Conservation (phyloP, 2,888 invertebrate species). For the Trissolcus brochymenae region DNA sequence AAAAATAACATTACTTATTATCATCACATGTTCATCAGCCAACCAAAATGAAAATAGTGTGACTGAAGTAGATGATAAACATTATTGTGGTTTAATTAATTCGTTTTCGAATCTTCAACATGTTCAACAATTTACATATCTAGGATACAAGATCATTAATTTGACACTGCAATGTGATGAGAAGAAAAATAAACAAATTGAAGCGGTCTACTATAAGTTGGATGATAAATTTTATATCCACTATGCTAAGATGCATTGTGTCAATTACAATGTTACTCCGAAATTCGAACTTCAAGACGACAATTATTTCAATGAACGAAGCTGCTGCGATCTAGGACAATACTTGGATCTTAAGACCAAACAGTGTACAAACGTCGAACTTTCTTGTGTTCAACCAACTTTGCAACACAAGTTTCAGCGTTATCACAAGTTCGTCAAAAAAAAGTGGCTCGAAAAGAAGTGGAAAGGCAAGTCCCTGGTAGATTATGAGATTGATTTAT, state of each 20-base stretch:
- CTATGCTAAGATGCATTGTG: slow-evolving; percentile 16
- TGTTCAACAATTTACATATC: slow-evolving; percentile 28
- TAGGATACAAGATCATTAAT: slow-evolving; percentile 36
- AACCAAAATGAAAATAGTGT: not conserved
- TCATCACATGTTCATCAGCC: slow-evolving; percentile 6
- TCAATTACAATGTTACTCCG: slow-evolving; percentile 2
- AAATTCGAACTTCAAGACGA: slow-evolving; percentile 20
- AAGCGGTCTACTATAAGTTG: slow-evolving; percentile 27
- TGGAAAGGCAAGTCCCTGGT: slow-evolving; percentile 12
- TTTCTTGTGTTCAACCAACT: not conserved
- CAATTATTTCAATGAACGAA: slow-evolving; percentile 38
- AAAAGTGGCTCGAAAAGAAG: slow-evolving; percentile 17
- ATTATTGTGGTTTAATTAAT: slow-evolving; percentile 31
- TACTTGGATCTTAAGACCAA: slow-evolving; percentile 23
- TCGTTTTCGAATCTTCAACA: slow-evolving; percentile 28
- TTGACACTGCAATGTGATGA: slow-evolving; percentile 22
- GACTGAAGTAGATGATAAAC: not conserved
- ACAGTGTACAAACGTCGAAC: slow-evolving; percentile 15
- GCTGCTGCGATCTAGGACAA: slow-evolving; percentile 31
- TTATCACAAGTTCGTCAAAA: slow-evolving; percentile 8
- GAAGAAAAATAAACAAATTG: slow-evolving; percentile 1
- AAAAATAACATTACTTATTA: slow-evolving; percentile 4
- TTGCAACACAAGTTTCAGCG: slow-evolving; percentile 22
- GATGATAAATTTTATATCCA: slow-evolving; percentile 32
- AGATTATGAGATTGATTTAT: slow-evolving; percentile 23